Base-by-base conservation (phyloP, 2,888 invertebrate genomes). In the Caenorhabditis imperialis region DNA sequence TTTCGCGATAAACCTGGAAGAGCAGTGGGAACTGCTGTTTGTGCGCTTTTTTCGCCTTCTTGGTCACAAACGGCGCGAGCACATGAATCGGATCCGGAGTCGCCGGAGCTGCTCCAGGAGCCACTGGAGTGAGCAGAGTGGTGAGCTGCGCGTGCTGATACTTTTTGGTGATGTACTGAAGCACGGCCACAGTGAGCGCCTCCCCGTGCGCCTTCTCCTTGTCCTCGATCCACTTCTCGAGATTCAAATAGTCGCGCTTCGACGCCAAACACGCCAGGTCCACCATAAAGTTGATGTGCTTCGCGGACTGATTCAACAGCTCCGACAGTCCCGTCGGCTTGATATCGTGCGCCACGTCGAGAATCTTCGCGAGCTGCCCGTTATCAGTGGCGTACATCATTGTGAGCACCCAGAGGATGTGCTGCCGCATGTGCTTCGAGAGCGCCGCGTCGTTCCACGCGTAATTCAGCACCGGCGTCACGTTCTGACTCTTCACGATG, bases 211-310 rank as follows among this genome's bases (percentile, higher is more conserved):
- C 97, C 77, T 94, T 91, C 74, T 98, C 94, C 90, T 99, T 98
- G 88, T 99, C 99, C 0, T 94, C 93, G 12, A 99, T 90, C 98
- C 99, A 99, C 89, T 99, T 99, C 89, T 99, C 99, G 20, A 99
- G 90, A 88, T 99, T 99, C 12, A 99, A 91, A 89, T 97, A 99
- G 89, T 98, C 99, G 65, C 98, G 91, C 55, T 98, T 91, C 0
- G 98, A 97, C 0, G 99, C 99, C 75, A 99, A 90, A 89, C 98
- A 99, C 0, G 99, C 98, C 84, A 99, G 90, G 89, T 99, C 99
- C 81, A 99, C 96, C 40, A 96, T 94, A 89, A 99, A 99, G 20
- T 93, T 92, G 89, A 94, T 94, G 0, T 94, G 37, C 50, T 72
- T 94, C 81, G 30, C 69, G 2, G 94, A 93, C 0, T 94, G 93